Percentiles rank a stretch among this genome's conserved stretches.
Conservation (phyloP, 2,888 invertebrate species). For the Eupithecia tripunctaria region DNA sequence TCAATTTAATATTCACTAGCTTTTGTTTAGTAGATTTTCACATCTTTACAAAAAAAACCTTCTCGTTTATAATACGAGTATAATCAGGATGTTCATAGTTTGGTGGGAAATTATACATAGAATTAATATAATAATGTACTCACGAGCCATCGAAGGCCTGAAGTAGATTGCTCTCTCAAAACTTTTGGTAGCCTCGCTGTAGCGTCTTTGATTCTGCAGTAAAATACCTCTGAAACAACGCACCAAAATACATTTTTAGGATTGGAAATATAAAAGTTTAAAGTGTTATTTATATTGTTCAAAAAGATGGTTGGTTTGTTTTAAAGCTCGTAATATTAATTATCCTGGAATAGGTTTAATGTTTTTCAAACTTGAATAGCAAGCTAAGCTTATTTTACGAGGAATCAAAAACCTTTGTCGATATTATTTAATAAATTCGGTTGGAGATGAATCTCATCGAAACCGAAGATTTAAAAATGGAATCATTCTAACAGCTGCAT, state of each 20-base stretch:
- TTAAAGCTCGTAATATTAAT: slow-evolving; percentile 6
- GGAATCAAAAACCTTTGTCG: not conserved
- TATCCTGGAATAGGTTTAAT: not conserved
- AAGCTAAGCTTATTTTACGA: not conserved
- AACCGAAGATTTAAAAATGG: too few species aligned
- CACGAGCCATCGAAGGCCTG: slow-evolving; percentile 96
- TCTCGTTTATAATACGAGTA: slow-evolving; percentile 18
- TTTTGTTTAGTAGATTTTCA: too few species aligned
- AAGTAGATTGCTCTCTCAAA: slow-evolving; percentile 96
- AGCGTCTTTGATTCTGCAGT: slow-evolving; percentile 94
- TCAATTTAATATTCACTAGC: not conserved
- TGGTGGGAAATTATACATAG: too few species aligned
- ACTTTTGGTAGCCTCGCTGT: slow-evolving; percentile 94
- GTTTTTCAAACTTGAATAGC: not conserved
- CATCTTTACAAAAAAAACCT: too few species aligned
- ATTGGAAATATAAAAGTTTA: slow-evolving; percentile 40
- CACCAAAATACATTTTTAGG: slow-evolving; percentile 48
- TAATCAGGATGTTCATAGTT: too few species aligned
- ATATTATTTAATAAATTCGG: not conserved
- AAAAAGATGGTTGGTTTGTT: not conserved
- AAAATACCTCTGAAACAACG: slow-evolving; percentile 93
- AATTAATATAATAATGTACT: slow-evolving; percentile 82
- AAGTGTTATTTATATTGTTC: slow-evolving; percentile 35
- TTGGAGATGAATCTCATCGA: not conserved
- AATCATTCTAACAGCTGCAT: not conserved